phyloP scores from a whole-genome alignment of 1,140 invertebrate species.

The Medauroidea extradentata region DNA sequence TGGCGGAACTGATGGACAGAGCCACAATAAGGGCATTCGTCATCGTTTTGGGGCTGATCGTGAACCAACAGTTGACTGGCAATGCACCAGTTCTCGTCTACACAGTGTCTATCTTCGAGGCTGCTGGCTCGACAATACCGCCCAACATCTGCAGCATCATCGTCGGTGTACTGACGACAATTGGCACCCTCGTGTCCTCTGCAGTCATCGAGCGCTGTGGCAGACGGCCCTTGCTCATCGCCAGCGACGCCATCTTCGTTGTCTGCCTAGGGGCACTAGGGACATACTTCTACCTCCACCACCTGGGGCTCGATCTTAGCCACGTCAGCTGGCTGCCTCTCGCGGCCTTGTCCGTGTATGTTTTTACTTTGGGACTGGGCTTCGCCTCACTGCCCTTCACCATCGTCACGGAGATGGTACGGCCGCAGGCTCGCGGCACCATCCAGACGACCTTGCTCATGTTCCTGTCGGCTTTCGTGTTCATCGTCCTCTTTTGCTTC shows the following conservation, averaged over 20 bases:
- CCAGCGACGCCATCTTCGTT: conserved; percentile 19
- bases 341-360: conserved; percentile 60
- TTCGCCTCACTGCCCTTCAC: conserved; percentile 66
- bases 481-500: conserved; percentile 46
- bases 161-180: conserved; percentile 60
- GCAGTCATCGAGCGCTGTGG: conserved; percentile 66
- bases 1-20: too few species aligned
- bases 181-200: conserved; percentile 57
- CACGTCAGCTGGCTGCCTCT: conserved; percentile 53
- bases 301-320: too few species aligned
- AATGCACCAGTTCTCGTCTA: conserved; percentile 73
- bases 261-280: conserved; percentile 25
- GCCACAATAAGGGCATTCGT: conserved; percentile 38
- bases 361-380: conserved; percentile 64
- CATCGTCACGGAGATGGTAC: conserved; percentile 69
- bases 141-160: conserved; percentile 55
- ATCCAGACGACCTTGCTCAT: conserved; percentile 44
- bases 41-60: conserved; percentile 60
- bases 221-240: conserved; percentile 58
- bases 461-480: too few species aligned
- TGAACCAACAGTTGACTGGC: conserved; percentile 71
- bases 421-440: conserved; percentile 61
- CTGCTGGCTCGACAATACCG: conserved; percentile 48
- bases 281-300: too few species aligned
- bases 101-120: conserved; percentile 65